A percentile compares a stretch with the other conserved stretches of the same genome.
These are phyloP conservation scores for Dysmachus trigonus DNA, from an alignment of 2,888 invertebrate genomes.

Conservation along the genomic window DNA sequence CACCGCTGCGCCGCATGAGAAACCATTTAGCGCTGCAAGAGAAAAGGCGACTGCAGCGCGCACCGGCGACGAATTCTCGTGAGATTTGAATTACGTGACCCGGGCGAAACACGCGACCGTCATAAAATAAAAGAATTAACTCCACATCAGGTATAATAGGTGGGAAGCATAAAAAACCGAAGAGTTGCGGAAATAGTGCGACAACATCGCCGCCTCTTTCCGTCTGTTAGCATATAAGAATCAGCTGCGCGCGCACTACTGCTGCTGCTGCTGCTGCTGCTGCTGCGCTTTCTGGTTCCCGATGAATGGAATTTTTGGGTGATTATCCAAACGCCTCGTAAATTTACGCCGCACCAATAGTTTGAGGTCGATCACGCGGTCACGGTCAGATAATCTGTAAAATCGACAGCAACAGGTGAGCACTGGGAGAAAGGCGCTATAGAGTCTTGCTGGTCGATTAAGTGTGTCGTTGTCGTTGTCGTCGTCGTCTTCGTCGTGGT, in stretches of 20 bases:
- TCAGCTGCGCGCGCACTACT: neutral
- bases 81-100: neutral
- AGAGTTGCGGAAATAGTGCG: constrained; percentile 6
- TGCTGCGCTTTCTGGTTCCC: neutral
- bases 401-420: constrained; percentile 14
- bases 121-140: neutral
- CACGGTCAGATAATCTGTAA: constrained; percentile 13
- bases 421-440: neutral
- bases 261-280: neutral
- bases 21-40: neutral
- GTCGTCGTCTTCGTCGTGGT: neutral
- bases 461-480: neutral
- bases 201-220: neutral
- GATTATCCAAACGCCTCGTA: constrained; percentile 14
- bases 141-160: neutral
- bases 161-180: neutral
- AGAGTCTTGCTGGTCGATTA: neutral
- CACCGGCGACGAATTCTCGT: neutral
- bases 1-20: neutral
- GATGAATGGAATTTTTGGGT: constrained; percentile 27
- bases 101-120: neutral
- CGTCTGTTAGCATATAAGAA: neutral
- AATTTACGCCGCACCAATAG: neutral
- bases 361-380: constrained; percentile 23
- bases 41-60: neutral